A percentile compares a stretch with the other conserved stretches of the same genome.
These are phyloP conservation scores for Notothenia coriiceps DNA, from an alignment of 2,113 vertebrate species.

Conservation along the genomic window DNA sequence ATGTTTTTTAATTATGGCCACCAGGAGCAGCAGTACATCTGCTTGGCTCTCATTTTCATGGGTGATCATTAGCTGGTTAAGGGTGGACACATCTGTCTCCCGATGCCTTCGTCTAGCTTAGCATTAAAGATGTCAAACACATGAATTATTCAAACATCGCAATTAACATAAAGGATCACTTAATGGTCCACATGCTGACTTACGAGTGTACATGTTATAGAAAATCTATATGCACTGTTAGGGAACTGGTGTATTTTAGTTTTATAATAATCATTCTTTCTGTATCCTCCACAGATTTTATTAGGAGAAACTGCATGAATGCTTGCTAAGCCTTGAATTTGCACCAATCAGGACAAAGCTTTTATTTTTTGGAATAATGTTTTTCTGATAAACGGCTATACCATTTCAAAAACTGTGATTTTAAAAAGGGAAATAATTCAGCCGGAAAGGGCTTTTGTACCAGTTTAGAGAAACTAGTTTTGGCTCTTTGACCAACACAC, in stretches of 20 bases:
- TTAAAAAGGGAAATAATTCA: not conserved
- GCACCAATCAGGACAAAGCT: not conserved
- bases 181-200: constrained; percentile 58
- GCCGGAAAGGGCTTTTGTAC: not conserved
- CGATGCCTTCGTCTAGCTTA: constrained; percentile 38
- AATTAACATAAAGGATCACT: constrained; percentile 65
- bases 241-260: not conserved
- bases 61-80: constrained; percentile 63
- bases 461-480: not conserved
- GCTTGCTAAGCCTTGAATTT: not conserved
- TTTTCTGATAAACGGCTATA: not conserved
- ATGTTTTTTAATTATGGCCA: constrained; percentile 55
- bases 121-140: constrained; percentile 45
- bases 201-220: constrained; percentile 32
- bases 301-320: not conserved
- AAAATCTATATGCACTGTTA: constrained; percentile 33
- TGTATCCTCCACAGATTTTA: not conserved
- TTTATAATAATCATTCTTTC: not conserved
- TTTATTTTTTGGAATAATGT: not conserved
- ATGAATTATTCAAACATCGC: constrained; percentile 70
- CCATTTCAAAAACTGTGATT: not conserved
- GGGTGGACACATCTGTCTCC: constrained; percentile 69
- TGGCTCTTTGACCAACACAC: not conserved
- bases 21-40: constrained; percentile 22
- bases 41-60: constrained; percentile 46